These are phyloP conservation scores for Scalopus aquaticus DNA, from an alignment of 2,113 vertebrate genomes.

Conservation along the genomic window DNA sequence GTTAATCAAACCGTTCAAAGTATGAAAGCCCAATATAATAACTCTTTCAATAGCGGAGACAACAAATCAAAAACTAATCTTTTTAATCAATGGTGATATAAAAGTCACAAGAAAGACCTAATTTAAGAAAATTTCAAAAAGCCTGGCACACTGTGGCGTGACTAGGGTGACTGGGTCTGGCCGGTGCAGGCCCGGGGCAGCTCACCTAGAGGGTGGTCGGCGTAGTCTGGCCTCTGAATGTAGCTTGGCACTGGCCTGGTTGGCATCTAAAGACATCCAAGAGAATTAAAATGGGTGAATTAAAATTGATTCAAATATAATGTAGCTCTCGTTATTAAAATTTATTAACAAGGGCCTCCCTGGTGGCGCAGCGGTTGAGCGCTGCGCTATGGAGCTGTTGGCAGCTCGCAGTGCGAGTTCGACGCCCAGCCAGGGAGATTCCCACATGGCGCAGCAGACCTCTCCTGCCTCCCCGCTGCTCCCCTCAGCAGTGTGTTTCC, in stretches of 20 bases:
- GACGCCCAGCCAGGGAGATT: too few species aligned
- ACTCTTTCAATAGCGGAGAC: slow-evolving; percentile 37
- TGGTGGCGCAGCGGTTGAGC: too few species aligned
- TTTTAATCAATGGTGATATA: background rate
- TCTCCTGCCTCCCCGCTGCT: too few species aligned
- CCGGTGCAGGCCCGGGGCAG: too few species aligned
- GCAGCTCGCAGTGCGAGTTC: too few species aligned
- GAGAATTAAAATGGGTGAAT: background rate
- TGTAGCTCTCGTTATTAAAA: background rate
- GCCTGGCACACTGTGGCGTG: background rate
- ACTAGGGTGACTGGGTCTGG: too few species aligned
- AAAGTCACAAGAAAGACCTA: background rate
- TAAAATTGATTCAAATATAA: background rate
- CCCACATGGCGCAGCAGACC: too few species aligned
- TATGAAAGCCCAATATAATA: background rate
- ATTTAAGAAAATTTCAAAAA: background rate
- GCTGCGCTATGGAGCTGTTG: too few species aligned
- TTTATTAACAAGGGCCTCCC: slow-evolving; percentile 3
- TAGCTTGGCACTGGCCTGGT: slow-evolving; percentile 94
- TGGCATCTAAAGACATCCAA: slow-evolving; percentile 89
- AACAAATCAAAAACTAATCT: background rate
- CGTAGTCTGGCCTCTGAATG: slow-evolving; percentile 98
- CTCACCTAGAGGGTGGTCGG: slow-evolving; percentile 98
- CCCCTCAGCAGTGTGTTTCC: too few species aligned
- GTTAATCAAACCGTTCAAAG: too few species aligned